Percentiles rank a stretch among this genome's conserved stretches.
Conservation (phyloP, 1,140 invertebrate genomes). For the Whitmania pigra region DNA sequence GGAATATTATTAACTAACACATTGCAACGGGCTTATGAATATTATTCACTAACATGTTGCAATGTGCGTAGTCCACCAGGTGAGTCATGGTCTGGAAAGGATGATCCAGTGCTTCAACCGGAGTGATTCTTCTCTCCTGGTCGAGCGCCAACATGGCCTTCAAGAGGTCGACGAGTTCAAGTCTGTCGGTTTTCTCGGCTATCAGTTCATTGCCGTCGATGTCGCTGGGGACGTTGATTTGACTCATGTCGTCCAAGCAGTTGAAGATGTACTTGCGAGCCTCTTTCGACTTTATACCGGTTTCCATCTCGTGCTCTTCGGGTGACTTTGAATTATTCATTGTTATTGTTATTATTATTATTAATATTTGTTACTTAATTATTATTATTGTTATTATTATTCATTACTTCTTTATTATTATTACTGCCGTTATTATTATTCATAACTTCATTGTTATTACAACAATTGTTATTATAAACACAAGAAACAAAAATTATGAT, state of each 20-base stretch:
- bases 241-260: conserved; percentile 95
- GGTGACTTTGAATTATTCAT: conserved; percentile 56
- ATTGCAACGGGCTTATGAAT: conserved; percentile 68
- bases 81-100: conserved; percentile 83
- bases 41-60: conserved; percentile 56
- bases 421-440: not conserved
- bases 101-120: conserved; percentile 85
- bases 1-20: conserved; percentile 46
- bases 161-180: conserved; percentile 89
- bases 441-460: not conserved
- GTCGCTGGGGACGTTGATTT: conserved; percentile 90
- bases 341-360: not conserved
- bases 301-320: conserved; percentile 94
- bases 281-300: conserved; percentile 96
- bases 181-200: conserved; percentile 85
- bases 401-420: not conserved
- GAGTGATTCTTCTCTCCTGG: conserved; percentile 85
- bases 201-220: conserved; percentile 83
- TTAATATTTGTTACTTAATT: too few relatives aligned
- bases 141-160: conserved; percentile 96
- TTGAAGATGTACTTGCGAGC: conserved; percentile 99
- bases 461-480: too few relatives aligned
- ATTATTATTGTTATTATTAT: too few relatives aligned
- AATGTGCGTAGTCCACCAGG: conserved; percentile 87
- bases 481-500: not conserved